phyloP scores from a whole-genome alignment of 37 sponge, comb jelly and placozoan genomes.

The Hexactinellida sp. region DNA sequence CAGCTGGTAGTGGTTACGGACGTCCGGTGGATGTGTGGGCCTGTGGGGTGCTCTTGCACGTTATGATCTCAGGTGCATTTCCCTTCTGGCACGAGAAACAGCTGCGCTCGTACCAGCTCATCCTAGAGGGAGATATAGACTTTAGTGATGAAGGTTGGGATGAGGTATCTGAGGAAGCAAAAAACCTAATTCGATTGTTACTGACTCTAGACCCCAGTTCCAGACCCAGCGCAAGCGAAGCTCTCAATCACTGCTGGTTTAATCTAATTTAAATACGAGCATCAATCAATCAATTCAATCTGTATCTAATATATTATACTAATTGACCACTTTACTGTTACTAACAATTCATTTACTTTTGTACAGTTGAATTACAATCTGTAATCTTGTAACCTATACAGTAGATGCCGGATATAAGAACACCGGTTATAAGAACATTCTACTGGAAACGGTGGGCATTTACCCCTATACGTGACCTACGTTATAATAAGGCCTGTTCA shows the following conservation, averaged over 20 bases:
- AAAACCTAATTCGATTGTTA: neutral
- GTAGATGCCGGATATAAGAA: too few species aligned
- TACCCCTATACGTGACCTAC: too few species aligned
- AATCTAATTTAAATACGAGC: too few species aligned
- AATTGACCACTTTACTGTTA: too few species aligned
- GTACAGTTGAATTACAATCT: too few species aligned
- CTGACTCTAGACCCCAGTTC: neutral
- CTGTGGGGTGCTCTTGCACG: neutral
- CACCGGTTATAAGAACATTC: too few species aligned
- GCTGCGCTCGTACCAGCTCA: neutral
- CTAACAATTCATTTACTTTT: too few species aligned
- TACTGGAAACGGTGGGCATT: too few species aligned
- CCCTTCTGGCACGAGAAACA: slow-evolving; percentile 8
- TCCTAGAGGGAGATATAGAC: neutral
- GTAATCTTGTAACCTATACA: too few species aligned
- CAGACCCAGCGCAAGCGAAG: neutral
- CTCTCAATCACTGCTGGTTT: neutral
- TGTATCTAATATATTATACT: too few species aligned
- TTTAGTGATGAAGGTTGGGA: neutral
- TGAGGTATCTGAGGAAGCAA: neutral
- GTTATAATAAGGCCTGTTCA: too few species aligned
- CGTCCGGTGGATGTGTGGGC: neutral
- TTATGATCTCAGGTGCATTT: neutral
- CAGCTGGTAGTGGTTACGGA: neutral
- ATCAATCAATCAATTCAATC: too few species aligned